These are phyloP conservation scores for Falco berigora DNA, from an alignment of 2,797 vertebrate genomes.

Conservation along the genomic window DNA sequence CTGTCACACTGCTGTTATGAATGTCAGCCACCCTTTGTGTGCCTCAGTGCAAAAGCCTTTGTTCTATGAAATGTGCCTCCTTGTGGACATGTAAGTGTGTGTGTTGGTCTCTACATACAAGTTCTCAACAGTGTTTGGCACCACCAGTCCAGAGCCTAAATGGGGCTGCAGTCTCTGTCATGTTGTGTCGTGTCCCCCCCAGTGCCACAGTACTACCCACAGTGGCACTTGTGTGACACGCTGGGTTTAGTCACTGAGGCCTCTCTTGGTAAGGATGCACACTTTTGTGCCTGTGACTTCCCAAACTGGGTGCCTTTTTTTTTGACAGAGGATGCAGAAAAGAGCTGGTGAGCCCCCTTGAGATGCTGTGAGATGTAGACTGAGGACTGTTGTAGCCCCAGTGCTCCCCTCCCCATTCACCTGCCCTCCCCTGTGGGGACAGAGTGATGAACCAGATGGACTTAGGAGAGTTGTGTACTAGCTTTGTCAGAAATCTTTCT, in stretches of 20 bases:
- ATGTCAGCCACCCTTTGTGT: not conserved
- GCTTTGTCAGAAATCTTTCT: not conserved
- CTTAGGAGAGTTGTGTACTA: not conserved
- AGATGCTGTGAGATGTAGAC: not conserved
- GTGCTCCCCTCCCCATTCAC: not conserved
- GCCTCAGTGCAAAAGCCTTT: not conserved
- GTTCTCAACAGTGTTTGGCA: not conserved
- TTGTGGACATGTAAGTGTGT: not conserved
- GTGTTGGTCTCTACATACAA: not conserved
- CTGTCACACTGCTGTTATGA: not conserved
- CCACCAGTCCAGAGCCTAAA: not conserved
- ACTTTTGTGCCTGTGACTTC: not conserved
- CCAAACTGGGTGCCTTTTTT: not conserved
- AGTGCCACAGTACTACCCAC: not conserved
- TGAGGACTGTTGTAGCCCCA: not conserved
- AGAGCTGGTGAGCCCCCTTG: not conserved
- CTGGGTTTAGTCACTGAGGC: not conserved
- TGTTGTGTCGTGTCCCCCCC: fast-evolving
- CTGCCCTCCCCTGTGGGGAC: not conserved
- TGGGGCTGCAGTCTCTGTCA: not conserved
- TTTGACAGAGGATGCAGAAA: not conserved
- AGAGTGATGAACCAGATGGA: not conserved
- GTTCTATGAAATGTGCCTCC: not conserved
- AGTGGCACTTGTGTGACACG: not conserved
- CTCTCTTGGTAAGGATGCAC: not conserved